Evolutionary conservation across 2,797 vertebrate genomes (phyloP).

Genomic region (Lepilemur septentrionalis): DNA sequence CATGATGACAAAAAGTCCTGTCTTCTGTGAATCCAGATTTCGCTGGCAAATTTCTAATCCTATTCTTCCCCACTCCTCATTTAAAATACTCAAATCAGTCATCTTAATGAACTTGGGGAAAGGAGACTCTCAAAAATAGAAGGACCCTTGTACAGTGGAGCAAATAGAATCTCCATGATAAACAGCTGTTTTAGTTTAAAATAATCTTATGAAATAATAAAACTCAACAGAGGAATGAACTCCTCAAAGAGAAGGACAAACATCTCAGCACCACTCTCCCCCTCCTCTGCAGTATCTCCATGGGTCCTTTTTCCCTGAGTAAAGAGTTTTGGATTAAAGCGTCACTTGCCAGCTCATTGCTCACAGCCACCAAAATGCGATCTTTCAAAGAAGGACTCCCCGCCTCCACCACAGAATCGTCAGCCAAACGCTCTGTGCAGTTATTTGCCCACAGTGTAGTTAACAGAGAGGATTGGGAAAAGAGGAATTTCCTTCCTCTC

Average conservation of each 20-base stretch:
- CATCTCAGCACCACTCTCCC: not conserved
- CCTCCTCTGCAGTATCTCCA: not conserved
- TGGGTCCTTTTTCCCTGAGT: not conserved
- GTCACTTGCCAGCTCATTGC: not conserved
- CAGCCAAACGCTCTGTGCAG: not conserved
- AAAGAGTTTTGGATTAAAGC: not conserved
- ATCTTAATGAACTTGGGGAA: not conserved
- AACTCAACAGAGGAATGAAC: not conserved
- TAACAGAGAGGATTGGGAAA: not conserved
- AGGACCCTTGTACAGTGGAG: not conserved
- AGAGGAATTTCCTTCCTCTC: slow-evolving; percentile 57
- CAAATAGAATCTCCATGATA: not conserved
- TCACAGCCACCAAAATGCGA: not conserved
- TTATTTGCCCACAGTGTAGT: not conserved
- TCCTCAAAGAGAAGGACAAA: not conserved
- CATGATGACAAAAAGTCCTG: not conserved
- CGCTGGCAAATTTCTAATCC: not conserved
- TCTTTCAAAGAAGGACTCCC: not conserved
- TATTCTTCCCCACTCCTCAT: not conserved
- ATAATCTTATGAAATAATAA: not conserved
- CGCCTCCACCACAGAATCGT: not conserved
- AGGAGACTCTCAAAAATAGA: not conserved
- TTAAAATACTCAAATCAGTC: not conserved
- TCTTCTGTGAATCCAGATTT: not conserved
- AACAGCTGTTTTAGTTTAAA: slow-evolving; percentile 15